Evolutionary conservation across 2,888 invertebrate genomes (phyloP).

Genomic region (Xanthia togata): DNA sequence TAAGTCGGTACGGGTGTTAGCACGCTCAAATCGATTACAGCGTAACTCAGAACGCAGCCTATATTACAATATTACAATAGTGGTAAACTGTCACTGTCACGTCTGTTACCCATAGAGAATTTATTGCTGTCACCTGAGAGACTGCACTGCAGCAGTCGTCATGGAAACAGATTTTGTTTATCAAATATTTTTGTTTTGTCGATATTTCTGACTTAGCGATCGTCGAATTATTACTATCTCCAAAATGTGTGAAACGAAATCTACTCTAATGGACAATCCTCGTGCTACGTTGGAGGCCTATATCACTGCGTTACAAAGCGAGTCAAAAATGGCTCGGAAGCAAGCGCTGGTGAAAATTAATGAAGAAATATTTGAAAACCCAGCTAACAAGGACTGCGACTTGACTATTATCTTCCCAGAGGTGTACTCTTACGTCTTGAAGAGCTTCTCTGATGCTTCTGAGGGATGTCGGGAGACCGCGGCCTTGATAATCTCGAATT

Average conservation of each 20-base stretch:
- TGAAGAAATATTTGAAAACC: conserved; percentile 84
- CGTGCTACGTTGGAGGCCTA: conserved; percentile 80
- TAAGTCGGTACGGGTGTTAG: too few species aligned
- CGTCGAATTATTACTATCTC: neutral
- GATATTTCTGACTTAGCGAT: conserved; percentile 50
- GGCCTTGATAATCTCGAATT: conserved; percentile 89
- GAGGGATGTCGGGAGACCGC: conserved; percentile 92
- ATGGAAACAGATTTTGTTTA: conserved; percentile 84
- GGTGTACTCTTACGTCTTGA: conserved; percentile 84
- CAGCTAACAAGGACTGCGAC: conserved; percentile 81
- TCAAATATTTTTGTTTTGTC: conserved; percentile 70
- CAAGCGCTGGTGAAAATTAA: conserved; percentile 90
- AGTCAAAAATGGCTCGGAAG: conserved; percentile 91
- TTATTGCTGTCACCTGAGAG: neutral
- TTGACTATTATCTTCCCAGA: conserved; percentile 80
- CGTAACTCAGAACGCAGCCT: too few species aligned
- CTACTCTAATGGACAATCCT: conserved; percentile 79
- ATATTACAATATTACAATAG: too few species aligned
- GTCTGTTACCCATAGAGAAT: neutral
- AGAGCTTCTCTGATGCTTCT: conserved; percentile 89
- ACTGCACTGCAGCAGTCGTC: conserved; percentile 67
- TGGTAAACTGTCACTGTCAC: neutral
- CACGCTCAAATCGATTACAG: too few species aligned
- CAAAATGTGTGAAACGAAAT: conserved; percentile 77
- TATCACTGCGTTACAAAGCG: conserved; percentile 89